Percentiles rank a stretch among this genome's conserved stretches.
Conservation (phyloP, 2,888 invertebrate genomes). For the Idaea biselata region DNA sequence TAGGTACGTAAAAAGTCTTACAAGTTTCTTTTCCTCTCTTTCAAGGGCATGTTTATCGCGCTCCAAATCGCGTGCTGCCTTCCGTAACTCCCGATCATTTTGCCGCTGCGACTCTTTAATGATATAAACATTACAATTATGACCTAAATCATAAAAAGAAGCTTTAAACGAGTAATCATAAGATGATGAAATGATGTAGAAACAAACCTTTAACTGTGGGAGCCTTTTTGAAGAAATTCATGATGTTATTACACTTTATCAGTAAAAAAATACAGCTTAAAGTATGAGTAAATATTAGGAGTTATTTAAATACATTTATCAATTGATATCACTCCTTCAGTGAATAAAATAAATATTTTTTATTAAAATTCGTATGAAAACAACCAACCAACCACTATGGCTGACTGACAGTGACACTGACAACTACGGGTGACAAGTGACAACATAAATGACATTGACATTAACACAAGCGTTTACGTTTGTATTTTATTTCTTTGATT, state of each 20-base stretch:
- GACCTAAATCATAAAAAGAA: not conserved
- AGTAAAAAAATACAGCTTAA: not conserved
- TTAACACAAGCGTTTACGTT: too few relatives aligned
- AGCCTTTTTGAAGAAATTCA: slow-evolving; percentile 82
- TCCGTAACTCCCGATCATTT: slow-evolving; percentile 89
- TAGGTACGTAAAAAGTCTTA: slow-evolving; percentile 53
- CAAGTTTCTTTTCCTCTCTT: slow-evolving; percentile 93
- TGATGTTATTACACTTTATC: slow-evolving; percentile 26
- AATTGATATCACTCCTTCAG: not conserved
- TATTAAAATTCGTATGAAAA: not conserved
- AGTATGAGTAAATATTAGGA: not conserved
- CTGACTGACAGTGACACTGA: slow-evolving; percentile 13
- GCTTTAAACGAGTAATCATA: not conserved
- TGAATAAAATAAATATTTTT: not conserved
- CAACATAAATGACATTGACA: too few relatives aligned
- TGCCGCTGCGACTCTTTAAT: slow-evolving; percentile 89
- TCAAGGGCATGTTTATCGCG: slow-evolving; percentile 90
- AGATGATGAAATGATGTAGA: slow-evolving; percentile 3
- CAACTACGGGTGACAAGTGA: too few relatives aligned
- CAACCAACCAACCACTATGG: not conserved
- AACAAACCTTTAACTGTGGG: slow-evolving; percentile 82
- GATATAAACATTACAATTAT: slow-evolving; percentile 1
- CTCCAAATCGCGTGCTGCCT: slow-evolving; percentile 91
- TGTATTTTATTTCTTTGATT: too few relatives aligned
- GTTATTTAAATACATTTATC: not conserved